Evolutionary conservation across 2,113 vertebrate genomes (phyloP).

Genomic region (Neolamprologus longior): DNA sequence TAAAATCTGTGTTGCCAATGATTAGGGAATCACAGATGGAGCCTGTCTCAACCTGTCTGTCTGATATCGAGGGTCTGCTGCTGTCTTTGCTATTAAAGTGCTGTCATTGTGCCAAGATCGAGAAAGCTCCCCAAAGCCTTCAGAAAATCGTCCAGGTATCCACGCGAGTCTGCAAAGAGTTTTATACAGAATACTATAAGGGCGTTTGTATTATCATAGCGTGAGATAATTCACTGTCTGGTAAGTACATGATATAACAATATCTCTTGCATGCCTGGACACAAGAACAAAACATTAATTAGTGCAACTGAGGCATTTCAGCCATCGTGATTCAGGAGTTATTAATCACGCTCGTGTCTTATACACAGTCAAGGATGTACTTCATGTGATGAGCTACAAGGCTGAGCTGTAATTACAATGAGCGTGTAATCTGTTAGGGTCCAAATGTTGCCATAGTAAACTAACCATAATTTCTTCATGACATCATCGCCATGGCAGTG

Average conservation of each 20-base stretch:
- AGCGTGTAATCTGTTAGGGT: not conserved
- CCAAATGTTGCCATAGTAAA: not conserved
- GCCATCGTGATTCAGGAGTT: not conserved
- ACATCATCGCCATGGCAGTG: not conserved
- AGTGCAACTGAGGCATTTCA: not conserved
- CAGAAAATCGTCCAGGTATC: not conserved
- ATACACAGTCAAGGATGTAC: not conserved
- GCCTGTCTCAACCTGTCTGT: not conserved
- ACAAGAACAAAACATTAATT: not conserved
- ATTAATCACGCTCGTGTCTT: not conserved
- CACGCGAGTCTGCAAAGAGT: not conserved
- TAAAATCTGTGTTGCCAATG: not conserved
- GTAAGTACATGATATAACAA: not conserved
- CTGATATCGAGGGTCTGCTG: not conserved
- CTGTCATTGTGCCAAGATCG: not conserved
- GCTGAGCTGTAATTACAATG: not conserved
- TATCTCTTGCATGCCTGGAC: not conserved
- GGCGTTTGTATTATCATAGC: not conserved
- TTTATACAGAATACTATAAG: not conserved
- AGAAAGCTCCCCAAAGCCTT: not conserved
- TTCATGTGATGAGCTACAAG: not conserved
- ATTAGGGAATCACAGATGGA: not conserved
- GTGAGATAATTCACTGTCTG: not conserved
- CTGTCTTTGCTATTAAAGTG: not conserved
- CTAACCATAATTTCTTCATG: not conserved